Conservation (phyloP, 2,797 vertebrate genomes). For the Acrossocheilus wenchowensis region DNA sequence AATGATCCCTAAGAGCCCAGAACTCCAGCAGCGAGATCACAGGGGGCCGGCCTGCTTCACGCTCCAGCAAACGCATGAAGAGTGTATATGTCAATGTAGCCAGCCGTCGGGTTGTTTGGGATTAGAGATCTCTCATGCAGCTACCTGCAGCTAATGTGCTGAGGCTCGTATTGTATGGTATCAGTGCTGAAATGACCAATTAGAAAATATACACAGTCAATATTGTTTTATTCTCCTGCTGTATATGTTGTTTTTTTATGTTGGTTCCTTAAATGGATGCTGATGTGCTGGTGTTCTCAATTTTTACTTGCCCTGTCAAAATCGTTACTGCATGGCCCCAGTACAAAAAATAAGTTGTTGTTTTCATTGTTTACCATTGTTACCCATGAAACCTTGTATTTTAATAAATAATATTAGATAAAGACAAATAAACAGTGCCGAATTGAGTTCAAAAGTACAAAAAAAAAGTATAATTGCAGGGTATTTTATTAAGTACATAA, state of each 20-base stretch:
- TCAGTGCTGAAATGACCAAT: not conserved
- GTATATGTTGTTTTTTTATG: not conserved
- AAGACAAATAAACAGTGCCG: no score
- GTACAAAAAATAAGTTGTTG: no score
- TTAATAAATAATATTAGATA: no score
- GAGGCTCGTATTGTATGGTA: not conserved
- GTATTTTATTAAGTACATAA: no score
- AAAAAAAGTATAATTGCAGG: no score
- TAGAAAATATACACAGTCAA: not conserved
- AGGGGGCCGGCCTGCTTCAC: conserved; percentile 37
- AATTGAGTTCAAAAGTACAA: no score
- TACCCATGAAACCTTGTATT: no score
- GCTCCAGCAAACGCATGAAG: conserved; percentile 38
- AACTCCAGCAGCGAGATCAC: conserved; percentile 25
- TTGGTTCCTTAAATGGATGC: not conserved
- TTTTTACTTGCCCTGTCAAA: not conserved
- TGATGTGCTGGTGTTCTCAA: not conserved
- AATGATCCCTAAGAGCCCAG: conserved; percentile 35
- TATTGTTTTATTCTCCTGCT: not conserved
- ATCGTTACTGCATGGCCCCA: not conserved
- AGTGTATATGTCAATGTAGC: conserved; percentile 48
- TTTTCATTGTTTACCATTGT: not conserved
- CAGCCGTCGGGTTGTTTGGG: not conserved
- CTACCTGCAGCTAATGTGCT: conserved; percentile 14
- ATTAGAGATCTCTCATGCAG: conserved; percentile 15